Percentiles rank a stretch among this genome's conserved stretches.
phyloP scores from a whole-genome alignment of 1,140 invertebrate species.

The Macrocentrus cingulum region DNA sequence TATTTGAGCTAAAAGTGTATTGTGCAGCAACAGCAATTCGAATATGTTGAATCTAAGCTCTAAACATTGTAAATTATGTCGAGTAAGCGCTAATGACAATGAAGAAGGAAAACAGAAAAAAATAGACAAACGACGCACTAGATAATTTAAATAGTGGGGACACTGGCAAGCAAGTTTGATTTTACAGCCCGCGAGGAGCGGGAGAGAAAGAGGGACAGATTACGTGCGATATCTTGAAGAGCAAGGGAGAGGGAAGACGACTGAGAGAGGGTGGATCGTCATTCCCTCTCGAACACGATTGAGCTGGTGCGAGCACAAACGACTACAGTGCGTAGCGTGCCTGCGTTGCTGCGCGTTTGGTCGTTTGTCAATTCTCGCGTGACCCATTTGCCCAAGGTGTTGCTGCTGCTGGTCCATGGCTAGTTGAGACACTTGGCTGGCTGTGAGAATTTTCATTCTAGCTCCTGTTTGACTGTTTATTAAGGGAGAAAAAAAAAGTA shows the following conservation, averaged over 20 bases:
- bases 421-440: background rate
- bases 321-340: conserved; percentile 23
- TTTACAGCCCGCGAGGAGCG: background rate
- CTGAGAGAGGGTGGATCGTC: conserved; percentile 12
- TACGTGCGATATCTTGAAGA: background rate
- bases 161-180: background rate
- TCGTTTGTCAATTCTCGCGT: conserved; percentile 15
- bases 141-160: conserved; percentile 8
- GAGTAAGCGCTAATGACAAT: conserved; percentile 4
- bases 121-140: conserved; percentile 4
- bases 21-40: too few species aligned
- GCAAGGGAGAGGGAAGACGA: conserved; percentile 5
- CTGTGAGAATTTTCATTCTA: background rate
- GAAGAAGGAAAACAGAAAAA: conserved; percentile 7
- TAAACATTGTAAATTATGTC: too few species aligned
- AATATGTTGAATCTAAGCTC: too few species aligned
- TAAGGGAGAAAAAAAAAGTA: background rate
- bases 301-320: conserved; percentile 13
- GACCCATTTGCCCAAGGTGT: conserved; percentile 10
- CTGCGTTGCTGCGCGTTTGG: conserved; percentile 18
- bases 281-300: conserved; percentile 5
- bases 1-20: too few species aligned
- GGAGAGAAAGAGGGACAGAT: background rate
- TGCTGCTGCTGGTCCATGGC: too few species aligned
- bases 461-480: too few species aligned